Conservation (phyloP, 2,888 invertebrate genomes). For the Netelia inedita region DNA sequence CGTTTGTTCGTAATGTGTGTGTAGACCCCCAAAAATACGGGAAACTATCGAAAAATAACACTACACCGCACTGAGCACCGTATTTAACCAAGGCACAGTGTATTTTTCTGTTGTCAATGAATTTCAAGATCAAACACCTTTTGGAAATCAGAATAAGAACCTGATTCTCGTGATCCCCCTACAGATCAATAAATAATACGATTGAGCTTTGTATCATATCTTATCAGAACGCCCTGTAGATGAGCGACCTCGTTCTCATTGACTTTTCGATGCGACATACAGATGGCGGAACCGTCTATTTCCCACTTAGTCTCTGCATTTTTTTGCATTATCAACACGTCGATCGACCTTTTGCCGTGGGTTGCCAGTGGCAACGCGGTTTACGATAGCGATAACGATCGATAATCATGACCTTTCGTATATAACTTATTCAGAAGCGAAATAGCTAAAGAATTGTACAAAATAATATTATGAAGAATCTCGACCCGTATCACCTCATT, state of each 20-base stretch:
- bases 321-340: not conserved
- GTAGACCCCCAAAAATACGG: not conserved
- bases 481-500: too few relatives aligned
- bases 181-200: conserved; percentile 61
- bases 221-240: not conserved
- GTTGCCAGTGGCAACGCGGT: not conserved
- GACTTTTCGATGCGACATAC: not conserved
- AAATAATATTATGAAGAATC: too few relatives aligned
- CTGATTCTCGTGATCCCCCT: conserved; percentile 37
- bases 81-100: not conserved
- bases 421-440: not conserved
- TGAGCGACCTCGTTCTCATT: conserved; percentile 45
- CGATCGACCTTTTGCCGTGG: not conserved
- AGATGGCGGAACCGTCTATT: not conserved
- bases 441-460: too few relatives aligned
- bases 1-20: not conserved
- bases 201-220: conserved; percentile 4
- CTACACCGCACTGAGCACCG: conserved; percentile 3
- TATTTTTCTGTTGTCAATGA: not conserved
- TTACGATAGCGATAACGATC: not conserved
- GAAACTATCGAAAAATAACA: not conserved
- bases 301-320: not conserved
- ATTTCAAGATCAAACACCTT: not conserved
- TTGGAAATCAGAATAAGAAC: conserved; percentile 14
- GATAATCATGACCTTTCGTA: not conserved